phyloP scores from a whole-genome alignment of 1,140 invertebrate species.

The Laodelphax striatellus region DNA sequence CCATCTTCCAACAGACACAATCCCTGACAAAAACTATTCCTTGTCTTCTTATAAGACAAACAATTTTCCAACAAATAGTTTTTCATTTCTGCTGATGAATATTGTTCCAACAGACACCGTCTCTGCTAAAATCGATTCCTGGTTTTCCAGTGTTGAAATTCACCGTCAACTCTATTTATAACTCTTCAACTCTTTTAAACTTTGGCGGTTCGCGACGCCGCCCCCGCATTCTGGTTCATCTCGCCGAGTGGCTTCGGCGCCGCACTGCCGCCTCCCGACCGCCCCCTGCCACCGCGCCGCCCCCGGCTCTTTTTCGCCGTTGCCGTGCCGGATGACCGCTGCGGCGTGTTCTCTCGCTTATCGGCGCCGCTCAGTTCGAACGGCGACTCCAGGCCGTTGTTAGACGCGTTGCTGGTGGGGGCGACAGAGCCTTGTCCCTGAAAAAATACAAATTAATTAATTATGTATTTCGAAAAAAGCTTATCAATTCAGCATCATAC shows the following conservation, averaged over 20 bases:
- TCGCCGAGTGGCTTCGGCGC: conserved; percentile 16
- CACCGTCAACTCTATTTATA: no score
- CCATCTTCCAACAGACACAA: no score
- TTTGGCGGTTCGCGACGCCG: not conserved
- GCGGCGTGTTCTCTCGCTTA: conserved; percentile 40
- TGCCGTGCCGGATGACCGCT: conserved; percentile 34
- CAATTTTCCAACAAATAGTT: no score
- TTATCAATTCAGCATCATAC: no score
- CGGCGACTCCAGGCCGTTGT: conserved; percentile 37
- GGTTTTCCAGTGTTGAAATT: no score
- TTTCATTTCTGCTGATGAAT: no score
- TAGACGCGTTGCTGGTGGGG: conserved; percentile 31
- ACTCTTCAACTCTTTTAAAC: no score
- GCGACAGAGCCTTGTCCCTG: conserved; percentile 18
- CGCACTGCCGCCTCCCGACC: conserved; percentile 1
- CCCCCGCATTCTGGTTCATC: conserved; percentile 15
- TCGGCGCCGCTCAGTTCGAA: conserved; percentile 38
- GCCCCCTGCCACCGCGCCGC: conserved; percentile 32
- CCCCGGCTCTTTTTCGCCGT: conserved; percentile 38
- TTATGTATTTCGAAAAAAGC: not conserved
- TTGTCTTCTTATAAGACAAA: no score
- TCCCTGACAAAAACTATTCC: no score
- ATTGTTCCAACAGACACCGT: no score
- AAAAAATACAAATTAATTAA: not conserved
- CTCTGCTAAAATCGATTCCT: no score